These are phyloP conservation scores for Spizaetus ornatus DNA, from an alignment of 2,113 vertebrate genomes.

Conservation along the genomic window DNA sequence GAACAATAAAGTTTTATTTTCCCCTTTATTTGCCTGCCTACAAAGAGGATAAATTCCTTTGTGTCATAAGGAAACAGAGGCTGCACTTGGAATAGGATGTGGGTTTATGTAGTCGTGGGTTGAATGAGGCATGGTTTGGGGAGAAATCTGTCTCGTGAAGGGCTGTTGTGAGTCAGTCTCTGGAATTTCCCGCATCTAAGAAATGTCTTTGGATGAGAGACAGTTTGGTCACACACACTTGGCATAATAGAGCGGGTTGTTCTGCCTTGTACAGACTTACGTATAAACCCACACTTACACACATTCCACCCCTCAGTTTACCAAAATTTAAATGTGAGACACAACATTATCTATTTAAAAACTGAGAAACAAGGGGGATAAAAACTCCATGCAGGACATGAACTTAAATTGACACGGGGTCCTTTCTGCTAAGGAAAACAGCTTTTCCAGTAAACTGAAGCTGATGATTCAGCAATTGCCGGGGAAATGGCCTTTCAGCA, in stretches of 20 bases:
- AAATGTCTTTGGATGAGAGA: neutral
- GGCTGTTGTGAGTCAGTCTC: neutral
- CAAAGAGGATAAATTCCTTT: neutral
- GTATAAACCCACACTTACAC: neutral
- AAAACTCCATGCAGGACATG: conserved; percentile 6
- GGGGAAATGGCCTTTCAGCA: neutral
- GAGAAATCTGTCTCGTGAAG: neutral
- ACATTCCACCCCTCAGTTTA: conserved; percentile 1
- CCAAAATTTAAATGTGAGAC: neutral
- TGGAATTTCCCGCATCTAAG: neutral
- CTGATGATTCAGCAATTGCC: conserved; percentile 16
- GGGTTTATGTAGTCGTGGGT: neutral
- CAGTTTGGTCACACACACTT: neutral
- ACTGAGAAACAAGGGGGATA: neutral
- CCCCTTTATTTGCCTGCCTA: neutral
- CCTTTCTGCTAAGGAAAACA: conserved; percentile 13
- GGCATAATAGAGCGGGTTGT: neutral
- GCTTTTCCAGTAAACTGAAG: conserved; percentile 7
- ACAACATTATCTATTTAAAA: conserved; percentile 23
- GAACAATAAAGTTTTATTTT: neutral
- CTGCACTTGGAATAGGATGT: neutral
- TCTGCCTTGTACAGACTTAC: neutral
- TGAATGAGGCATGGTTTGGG: neutral
- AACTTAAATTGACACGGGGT: neutral
- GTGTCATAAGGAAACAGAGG: neutral